phyloP scores from a whole-genome alignment of 2,888 invertebrate species.

The Cheilosia grossa region DNA sequence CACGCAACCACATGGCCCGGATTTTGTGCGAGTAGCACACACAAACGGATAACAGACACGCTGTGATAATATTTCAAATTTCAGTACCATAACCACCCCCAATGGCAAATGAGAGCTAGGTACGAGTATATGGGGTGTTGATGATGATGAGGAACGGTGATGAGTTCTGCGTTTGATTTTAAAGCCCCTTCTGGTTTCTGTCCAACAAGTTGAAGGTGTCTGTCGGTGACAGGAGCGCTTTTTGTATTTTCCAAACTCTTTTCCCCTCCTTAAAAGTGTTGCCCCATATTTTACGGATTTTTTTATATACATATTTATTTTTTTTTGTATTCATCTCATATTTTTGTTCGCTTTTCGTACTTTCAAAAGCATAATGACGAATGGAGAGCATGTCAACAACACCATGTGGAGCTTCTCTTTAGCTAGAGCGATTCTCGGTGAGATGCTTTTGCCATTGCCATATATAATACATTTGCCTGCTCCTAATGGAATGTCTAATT shows the following conservation, averaged over 20 bases:
- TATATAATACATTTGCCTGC: conserved; percentile 30
- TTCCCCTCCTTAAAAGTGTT: conserved; percentile 21
- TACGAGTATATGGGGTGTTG: background rate
- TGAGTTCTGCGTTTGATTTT: conserved; percentile 65
- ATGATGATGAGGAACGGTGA: conserved; percentile 40
- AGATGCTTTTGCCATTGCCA: conserved; percentile 48
- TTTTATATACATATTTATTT: conserved; percentile 16
- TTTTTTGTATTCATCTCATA: background rate
- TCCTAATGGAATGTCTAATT: conserved; percentile 72
- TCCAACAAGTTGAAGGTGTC: conserved; percentile 72
- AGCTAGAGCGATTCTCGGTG: conserved; percentile 25
- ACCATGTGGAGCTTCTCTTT: conserved; percentile 67
- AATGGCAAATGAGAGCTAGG: background rate
- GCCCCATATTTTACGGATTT: conserved; percentile 34
- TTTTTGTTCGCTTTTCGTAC: conserved; percentile 26
- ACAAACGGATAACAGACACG: conserved; percentile 16
- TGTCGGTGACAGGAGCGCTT: conserved; percentile 66
- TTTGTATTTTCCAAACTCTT: conserved; percentile 39
- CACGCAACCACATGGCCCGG: conserved; percentile 52
- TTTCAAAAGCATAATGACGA: conserved; percentile 68
- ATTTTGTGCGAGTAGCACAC: conserved; percentile 5
- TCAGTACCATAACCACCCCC: background rate
- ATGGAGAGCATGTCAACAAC: conserved; percentile 73
- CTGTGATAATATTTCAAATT: conserved; percentile 4
- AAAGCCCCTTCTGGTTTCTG: conserved; percentile 68